phyloP scores from a whole-genome alignment of 2,888 invertebrate genomes.

The Muschampia plurimacula region DNA sequence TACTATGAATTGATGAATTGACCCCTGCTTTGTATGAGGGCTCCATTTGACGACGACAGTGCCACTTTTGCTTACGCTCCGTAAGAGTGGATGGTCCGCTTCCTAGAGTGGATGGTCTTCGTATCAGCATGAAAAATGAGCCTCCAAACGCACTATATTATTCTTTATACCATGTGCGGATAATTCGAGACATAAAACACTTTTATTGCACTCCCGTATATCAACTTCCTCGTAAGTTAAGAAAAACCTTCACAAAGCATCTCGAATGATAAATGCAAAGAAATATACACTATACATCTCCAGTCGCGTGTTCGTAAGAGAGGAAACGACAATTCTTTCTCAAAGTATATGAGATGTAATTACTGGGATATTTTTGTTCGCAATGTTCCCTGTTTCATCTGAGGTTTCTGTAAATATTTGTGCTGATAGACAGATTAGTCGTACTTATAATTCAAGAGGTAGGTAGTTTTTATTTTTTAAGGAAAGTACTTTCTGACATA shows the following conservation, averaged over 20 bases:
- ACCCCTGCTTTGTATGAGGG: no score
- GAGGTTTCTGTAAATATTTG: background rate
- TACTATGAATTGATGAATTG: no score
- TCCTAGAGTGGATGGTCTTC: background rate
- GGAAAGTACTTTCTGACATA: no score
- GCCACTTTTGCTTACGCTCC: no score
- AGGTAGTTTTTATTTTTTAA: no score
- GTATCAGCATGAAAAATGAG: background rate
- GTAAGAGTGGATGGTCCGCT: no score
- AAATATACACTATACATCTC: slow-evolving; percentile 34
- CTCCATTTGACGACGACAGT: no score
- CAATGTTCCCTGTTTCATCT: background rate
- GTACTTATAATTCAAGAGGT: no score
- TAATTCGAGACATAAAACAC: slow-evolving; percentile 46
- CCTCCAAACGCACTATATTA: slow-evolving; percentile 3
- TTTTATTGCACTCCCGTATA: slow-evolving; percentile 44
- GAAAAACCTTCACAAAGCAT: slow-evolving; percentile 27
- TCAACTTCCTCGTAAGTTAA: slow-evolving; percentile 25
- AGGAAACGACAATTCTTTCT: slow-evolving; percentile 20
- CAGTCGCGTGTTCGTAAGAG: slow-evolving; percentile 17
- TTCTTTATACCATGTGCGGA: slow-evolving; percentile 38
- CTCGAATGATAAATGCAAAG: slow-evolving; percentile 31
- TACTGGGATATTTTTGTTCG: background rate
- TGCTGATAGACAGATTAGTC: no score
- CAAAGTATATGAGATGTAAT: slow-evolving; percentile 22